phyloP scores from a whole-genome alignment of 2,113 vertebrate genomes.

The Lamprologus lemairii region DNA sequence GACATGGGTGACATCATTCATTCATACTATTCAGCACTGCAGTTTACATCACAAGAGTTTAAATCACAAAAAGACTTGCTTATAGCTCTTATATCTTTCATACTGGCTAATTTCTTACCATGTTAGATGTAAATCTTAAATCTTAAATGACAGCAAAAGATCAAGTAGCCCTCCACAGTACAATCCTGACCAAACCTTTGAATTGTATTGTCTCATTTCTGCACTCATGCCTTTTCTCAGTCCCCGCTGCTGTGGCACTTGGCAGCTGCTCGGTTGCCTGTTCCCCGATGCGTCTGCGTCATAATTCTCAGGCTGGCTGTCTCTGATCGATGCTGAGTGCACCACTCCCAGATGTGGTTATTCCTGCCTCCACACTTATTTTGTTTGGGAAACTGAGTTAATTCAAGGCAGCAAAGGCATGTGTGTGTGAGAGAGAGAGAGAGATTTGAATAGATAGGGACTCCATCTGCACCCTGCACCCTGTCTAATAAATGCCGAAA shows the following conservation, averaged over 20 bases:
- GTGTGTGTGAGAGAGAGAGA: neutral
- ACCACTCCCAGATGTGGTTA: constrained; percentile 30
- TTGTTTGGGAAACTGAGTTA: constrained; percentile 40
- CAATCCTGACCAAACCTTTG: neutral
- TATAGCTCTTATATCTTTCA: neutral
- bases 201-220: neutral
- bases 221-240: neutral
- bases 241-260: neutral
- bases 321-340: constrained; percentile 8
- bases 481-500: neutral
- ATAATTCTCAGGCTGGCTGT: constrained; percentile 14
- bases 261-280: constrained; percentile 16
- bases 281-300: neutral
- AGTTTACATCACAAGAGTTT: neutral
- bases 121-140: neutral
- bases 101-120: neutral
- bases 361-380: constrained; percentile 15
- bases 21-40: neutral
- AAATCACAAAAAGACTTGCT: neutral
- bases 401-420: constrained; percentile 22
- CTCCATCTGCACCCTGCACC: constrained; percentile 15
- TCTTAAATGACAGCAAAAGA: neutral
- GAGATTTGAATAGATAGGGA: neutral
- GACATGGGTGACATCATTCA: neutral
- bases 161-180: neutral